Base-by-base conservation (phyloP, 2,888 invertebrate species). In the Drosophila siamana region DNA sequence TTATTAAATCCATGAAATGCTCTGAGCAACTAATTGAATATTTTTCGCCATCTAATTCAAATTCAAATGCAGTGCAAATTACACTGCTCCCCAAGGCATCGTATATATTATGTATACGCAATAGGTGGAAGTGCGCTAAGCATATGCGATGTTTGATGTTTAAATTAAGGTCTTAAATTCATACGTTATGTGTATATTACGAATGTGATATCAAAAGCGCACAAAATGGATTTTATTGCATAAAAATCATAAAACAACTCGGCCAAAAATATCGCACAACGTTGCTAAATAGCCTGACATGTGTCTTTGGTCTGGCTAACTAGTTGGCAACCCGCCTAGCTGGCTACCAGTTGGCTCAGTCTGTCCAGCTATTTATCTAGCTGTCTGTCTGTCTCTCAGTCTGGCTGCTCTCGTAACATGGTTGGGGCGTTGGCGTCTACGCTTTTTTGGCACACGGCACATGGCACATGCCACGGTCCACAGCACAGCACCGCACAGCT, bases 211-310 rank as follows among this genome's bases (percentile, higher is more conserved):
- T 43, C 41, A 43, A 43, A 43, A 2, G 43, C 9, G 44, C 44
- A 13, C 22, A 2, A 16, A 26, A 46, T 36, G 13, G 51, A 56
- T 48, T 43, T 48, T 19, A 52, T 48, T 56, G 48, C 40, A 61
- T 22, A 60, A 33, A 40, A 40, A 55, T 55, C 60, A 71, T 63
- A 68, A 62, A 75, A 59, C 46, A 22, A 50, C 28, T 55, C 15
- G 68, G 60, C 16, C 38, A 47, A 65, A 77, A 68, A 67, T 73
- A 63, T 74, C 68, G 48, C 75, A 84, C 46, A 69, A 60, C 57
- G 46, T 67, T 56, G 88, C 83, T 87, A 79, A 87, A 86, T 79
- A 69, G 65, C 65, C 57, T 56, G 75, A 75, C 78, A 69, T 75
- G 69, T 82, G 76, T 71, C 78, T 74, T 61, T 63, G 36, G 62